A percentile compares a stretch with the other conserved stretches of the same genome.
Evolutionary conservation across 2,797 vertebrate genomes (phyloP).

Genomic region (Onychomys arenicola): DNA sequence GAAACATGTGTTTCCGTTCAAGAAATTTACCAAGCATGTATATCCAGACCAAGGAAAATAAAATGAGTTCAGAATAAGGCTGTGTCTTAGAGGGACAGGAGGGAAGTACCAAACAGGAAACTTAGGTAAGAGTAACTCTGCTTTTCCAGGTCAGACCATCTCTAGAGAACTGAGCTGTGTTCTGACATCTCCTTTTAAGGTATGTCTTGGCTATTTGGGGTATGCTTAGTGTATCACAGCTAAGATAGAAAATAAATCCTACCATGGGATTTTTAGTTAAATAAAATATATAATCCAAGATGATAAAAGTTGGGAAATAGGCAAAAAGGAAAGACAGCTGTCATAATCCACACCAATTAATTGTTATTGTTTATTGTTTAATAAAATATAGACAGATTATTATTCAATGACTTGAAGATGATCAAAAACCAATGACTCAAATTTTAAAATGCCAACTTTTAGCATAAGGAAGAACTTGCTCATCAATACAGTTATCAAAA

Average conservation of each 20-base stretch:
- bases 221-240: not conserved
- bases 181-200: slow-evolving; percentile 53
- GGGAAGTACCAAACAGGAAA: not conserved
- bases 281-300: slow-evolving; percentile 15
- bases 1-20: slow-evolving; percentile 3
- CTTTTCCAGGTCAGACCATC: not conserved
- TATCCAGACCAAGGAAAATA: not conserved
- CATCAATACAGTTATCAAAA: not conserved
- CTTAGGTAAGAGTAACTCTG: not conserved
- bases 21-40: not conserved
- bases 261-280: not conserved
- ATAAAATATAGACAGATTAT: not conserved
- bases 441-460: slow-evolving; percentile 19
- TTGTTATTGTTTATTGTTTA: slow-evolving; percentile 19
- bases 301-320: not conserved
- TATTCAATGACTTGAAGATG: not conserved
- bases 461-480: not conserved
- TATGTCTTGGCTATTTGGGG: not conserved
- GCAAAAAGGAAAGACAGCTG: not conserved
- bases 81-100: not conserved
- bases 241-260: slow-evolving; percentile 21
- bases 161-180: not conserved
- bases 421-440: not conserved
- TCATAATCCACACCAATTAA: not conserved
- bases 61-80: not conserved